phyloP scores from a whole-genome alignment of 2,113 vertebrate species.

The Saguinus midas region DNA sequence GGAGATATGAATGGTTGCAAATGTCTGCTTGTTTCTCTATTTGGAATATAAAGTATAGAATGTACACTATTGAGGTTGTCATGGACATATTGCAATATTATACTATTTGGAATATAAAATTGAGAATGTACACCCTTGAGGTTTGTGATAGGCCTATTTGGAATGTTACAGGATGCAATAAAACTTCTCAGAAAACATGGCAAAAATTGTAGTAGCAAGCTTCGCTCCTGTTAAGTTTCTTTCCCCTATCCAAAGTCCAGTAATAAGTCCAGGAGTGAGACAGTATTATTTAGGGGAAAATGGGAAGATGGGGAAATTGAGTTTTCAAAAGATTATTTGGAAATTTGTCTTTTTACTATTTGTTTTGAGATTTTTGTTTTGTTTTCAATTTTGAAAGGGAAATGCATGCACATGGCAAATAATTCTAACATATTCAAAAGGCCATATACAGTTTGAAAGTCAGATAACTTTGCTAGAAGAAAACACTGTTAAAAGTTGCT shows the following conservation, averaged over 20 bases:
- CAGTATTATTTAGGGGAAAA: not conserved
- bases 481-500: not conserved
- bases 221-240: not conserved
- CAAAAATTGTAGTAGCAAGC: not conserved
- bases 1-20: not conserved
- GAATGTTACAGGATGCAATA: not conserved
- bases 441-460: not conserved
- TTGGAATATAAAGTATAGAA: not conserved
- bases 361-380: not conserved
- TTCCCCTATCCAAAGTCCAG: not conserved
- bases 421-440: not conserved
- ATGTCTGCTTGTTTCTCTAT: not conserved
- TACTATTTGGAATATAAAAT: slow-evolving; percentile 16
- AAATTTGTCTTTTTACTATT: not conserved
- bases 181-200: not conserved
- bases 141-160: not conserved
- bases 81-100: not conserved
- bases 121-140: not conserved
- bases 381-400: not conserved
- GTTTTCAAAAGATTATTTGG: not conserved
- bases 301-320: not conserved
- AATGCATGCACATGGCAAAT: not conserved
- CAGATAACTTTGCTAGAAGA: not conserved
- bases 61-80: not conserved
- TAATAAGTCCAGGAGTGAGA: not conserved